Base-by-base conservation (phyloP, 2,888 invertebrate genomes). In the Cotesia congregata region DNA sequence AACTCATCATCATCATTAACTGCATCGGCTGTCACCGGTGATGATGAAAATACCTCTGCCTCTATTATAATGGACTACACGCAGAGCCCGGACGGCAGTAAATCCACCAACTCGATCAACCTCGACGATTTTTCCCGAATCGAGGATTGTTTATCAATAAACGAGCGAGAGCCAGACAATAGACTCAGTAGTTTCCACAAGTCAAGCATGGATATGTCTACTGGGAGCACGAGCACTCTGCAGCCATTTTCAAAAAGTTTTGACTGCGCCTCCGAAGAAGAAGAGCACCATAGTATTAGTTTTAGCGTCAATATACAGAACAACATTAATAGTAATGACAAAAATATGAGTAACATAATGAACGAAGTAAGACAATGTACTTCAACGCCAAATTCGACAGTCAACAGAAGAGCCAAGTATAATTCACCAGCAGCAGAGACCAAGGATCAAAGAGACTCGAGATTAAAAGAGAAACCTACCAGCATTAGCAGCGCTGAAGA, bases 401-500 rank as follows among this genome's bases (percentile, higher is more conserved):
- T 6, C 41, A 38, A 4, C 75, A 69, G 38, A 41, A 17, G 4
- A 15, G 68, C 85, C 60, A 82, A 77, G 65, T 50, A 1, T 12
- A 78, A 79, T n/a, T 50, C 67, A 6, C 82, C 80, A 20, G 83
- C 84, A 41, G 30, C 74, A 39, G 67, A 83, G 68, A 84, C 69
- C 79, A 75, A 79, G 30, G 77, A 82, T 15, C 81, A 80, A 5
- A 65, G 79, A 6, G 80, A 80, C 64, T 78, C 78, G 6, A 75
- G 78, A 67, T 78, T 83, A 5, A 85, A 84, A 62, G 76, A 85
- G 5, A 88, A 86, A 75, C 81, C 86, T 6, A 85, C 81, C 64
- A 88, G 86, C 69, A 84, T 86, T 6, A 88, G 88, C 81, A 88
- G 88, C 77, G 90, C 90, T 7, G 96, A 96, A 87, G 95, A 95